Evolutionary conservation across 1,140 invertebrate genomes (phyloP), one percentile per base, ranked within the genome.

Genomic region (Galendromus occidentalis): DNA sequence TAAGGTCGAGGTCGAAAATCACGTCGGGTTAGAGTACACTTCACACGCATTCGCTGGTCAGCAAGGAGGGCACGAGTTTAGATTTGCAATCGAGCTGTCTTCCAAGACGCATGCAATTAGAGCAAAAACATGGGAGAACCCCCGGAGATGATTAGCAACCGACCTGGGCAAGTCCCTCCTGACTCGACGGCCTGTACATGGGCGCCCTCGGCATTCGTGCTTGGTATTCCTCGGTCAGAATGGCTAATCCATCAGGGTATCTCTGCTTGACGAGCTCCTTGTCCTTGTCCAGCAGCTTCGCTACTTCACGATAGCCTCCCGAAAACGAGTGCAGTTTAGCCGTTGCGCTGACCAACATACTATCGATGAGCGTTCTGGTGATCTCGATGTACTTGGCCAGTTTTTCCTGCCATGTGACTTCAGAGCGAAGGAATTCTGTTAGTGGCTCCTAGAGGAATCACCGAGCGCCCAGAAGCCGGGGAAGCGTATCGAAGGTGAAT

Each of bases 301-400:
- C 85, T 0, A 98, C 87, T 73, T 91, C 92, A 70, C 93, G 81
- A 77, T 96, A 95, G 76, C 96, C 91, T 33, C 85, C 80, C 0
- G 92, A 96, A 67, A 91, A 86, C 68, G 80, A 81, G 78, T 96
- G 93, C 41, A 96, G 76, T 67, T 85, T 83, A 59, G 80, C 82
- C 5, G 90, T 95, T n/a, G 89, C 72, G n/a, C 87, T 88, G 17
- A 91, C 85, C 72, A 94, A 81, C 12, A 85, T 77, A 70, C 90
- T 91, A 70, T 86, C 83, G 29, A 91, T 74, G 66, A 93, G 84
- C 7, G 83, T 84, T 76, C 80, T 78, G 0, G 81, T 64, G 67
- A 87, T 83, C 67, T 79, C 79, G 42, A 82, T 75, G 65, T 80
- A 81, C 44, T 67, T 51, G 41, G 67, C 68, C 0, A 72, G 30